These are phyloP conservation scores for Bimastos eiseni DNA, from an alignment of 2,888 invertebrate species.

Conservation along the genomic window DNA sequence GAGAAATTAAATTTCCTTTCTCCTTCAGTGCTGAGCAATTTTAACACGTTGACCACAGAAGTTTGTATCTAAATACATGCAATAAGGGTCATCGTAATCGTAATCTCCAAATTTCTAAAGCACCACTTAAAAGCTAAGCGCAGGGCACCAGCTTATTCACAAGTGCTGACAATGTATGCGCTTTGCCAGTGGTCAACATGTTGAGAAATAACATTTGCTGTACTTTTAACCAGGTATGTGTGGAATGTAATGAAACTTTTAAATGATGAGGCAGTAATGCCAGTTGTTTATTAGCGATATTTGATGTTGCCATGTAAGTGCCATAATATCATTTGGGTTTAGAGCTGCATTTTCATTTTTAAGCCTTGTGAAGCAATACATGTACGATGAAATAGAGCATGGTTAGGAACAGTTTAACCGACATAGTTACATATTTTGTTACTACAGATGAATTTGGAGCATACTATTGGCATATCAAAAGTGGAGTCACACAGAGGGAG, in stretches of 20 bases:
- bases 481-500: not conserved
- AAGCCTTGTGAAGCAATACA: not conserved
- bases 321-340: not conserved
- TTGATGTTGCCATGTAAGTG: not conserved
- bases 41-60: no score
- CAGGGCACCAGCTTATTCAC: no score
- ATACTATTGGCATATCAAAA: slow-evolving; percentile 20
- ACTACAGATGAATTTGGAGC: not conserved
- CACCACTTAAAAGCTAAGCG: no score
- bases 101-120: no score
- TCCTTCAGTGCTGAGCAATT: not conserved
- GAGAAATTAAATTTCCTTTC: no score
- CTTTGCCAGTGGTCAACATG: no score
- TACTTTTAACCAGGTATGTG: not conserved
- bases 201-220: not conserved
- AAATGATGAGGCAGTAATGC: not conserved
- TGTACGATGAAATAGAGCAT: not conserved
- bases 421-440: not conserved
- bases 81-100: no score
- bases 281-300: not conserved
- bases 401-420: not conserved
- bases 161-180: no score
- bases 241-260: not conserved
- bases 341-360: not conserved
- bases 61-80: no score